Evolutionary conservation across 1,140 invertebrate genomes (phyloP), one percentile per base, ranked within the genome.

Genomic region (Hyles euphorbiae): DNA sequence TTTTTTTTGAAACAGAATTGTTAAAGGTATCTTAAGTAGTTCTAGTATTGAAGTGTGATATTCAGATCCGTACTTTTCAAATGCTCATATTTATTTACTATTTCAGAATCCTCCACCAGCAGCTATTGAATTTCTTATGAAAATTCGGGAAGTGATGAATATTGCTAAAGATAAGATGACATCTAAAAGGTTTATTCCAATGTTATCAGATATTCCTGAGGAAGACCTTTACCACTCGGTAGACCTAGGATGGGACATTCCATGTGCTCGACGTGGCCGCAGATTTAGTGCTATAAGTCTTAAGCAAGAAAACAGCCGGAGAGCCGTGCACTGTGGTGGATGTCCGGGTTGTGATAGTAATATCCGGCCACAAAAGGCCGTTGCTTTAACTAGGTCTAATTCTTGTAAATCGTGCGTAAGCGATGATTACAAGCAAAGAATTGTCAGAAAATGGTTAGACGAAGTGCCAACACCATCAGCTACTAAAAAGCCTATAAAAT

Each of bases 151-250:
- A 90, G 95, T 97, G 7, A 97, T 97, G 72, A 90, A 93, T 4
- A 93, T 96, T 45, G 95, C 96, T 4, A 96, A 96, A 80, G 93
- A 95, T 57, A 96, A 96, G 83, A 96, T 97, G 93, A 90, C 91
- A n/a, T 91, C 92, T 2, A 96, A 96, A 83, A 91, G 93, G 56
- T 97, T 96, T 74, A 90, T 94, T 48, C 96, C 96, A n/a, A 94
- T 92, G 44, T 83, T 97, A 1, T 89, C 92, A 6, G 92, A 93
- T 52, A 97, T 97, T 68, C 94, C 94, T 3, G 96, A 97, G 88
- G 95, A 96, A 82, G 92, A 92, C 77, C 70, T 70, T 11, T 89
- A 86, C 67, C 86, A 88, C 32, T 72, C 80, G 2, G 70, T 89
- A 44, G 87, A 89, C 66, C 67, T 89, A n/a, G 87, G 84, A 3